These are phyloP conservation scores for Archivesica marissinica DNA, from an alignment of 1,140 invertebrate species.

Conservation along the genomic window DNA sequence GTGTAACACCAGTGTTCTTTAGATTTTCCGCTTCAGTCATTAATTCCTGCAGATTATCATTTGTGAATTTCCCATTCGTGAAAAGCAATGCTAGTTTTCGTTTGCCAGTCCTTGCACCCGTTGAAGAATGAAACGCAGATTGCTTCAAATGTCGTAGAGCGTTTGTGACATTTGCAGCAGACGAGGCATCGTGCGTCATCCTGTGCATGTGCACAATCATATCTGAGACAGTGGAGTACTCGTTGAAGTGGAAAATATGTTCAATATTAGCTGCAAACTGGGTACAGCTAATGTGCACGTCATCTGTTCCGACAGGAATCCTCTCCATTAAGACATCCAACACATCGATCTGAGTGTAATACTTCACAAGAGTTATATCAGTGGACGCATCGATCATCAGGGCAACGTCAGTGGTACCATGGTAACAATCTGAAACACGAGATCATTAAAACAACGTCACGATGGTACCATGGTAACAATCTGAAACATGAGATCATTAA, in stretches of 20 bases:
- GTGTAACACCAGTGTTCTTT: background rate
- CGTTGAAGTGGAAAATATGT: background rate
- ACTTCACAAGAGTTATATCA: background rate
- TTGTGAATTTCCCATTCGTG: background rate
- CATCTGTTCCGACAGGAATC: background rate
- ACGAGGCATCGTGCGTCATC: too few relatives aligned
- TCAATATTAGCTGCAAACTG: background rate
- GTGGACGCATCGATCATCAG: background rate
- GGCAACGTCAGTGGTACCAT: background rate
- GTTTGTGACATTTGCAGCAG: background rate
- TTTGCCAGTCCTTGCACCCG: background rate
- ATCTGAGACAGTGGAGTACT: background rate
- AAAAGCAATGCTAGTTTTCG: constrained; percentile 1
- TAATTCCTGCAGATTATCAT: background rate
- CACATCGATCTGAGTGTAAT: background rate
- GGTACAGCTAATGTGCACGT: background rate
- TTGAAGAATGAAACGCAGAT: background rate
- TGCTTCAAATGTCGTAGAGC: background rate
- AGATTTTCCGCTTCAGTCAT: background rate
- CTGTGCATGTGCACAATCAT: background rate
- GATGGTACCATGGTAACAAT: too few relatives aligned
- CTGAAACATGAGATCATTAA: too few relatives aligned
- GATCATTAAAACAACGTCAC: too few relatives aligned
- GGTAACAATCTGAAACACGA: constrained; percentile 28
- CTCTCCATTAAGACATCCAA: background rate